Conservation (phyloP, 1,140 invertebrate species). For the Drosophila obscura region DNA sequence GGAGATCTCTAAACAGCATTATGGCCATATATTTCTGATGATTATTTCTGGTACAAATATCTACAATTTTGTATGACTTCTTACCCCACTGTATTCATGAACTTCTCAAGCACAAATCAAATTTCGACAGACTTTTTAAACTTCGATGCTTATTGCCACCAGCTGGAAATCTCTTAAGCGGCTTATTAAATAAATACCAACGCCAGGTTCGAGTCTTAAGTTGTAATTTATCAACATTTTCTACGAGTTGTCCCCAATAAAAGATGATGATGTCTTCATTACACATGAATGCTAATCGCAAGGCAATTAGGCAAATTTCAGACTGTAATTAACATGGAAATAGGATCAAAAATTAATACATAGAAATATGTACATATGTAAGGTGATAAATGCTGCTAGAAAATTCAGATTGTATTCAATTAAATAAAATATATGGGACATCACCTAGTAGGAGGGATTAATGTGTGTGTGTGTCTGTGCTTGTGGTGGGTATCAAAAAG, state of each 20-base stretch:
- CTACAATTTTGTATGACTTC: no score
- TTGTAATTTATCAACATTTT: constrained; percentile 11
- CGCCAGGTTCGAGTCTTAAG: constrained; percentile 1
- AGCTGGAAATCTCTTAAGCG: neutral
- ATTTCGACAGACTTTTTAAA: neutral
- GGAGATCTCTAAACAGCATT: neutral
- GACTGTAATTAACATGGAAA: neutral
- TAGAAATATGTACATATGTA: neutral
- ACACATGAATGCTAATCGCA: constrained; percentile 34
- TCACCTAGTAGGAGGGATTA: neutral
- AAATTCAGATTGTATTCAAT: constrained; percentile 3
- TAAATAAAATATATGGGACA: neutral
- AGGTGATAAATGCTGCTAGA: no score
- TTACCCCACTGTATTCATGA: no score
- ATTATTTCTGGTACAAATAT: no score
- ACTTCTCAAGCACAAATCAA: neutral
- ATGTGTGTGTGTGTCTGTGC: neutral
- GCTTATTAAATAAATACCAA: constrained; percentile 16
- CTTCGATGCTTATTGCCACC: neutral
- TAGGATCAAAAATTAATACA: constrained; percentile 1
- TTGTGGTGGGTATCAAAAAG: constrained; percentile 30
- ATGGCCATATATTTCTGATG: no score
- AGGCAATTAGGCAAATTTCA: neutral
- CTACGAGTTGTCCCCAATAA: neutral
- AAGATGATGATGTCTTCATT: constrained; percentile 13